Evolutionary conservation across 2,888 invertebrate genomes (phyloP), one percentile per base, ranked within the genome.

Genomic region (Lasioglossum zephyrum): DNA sequence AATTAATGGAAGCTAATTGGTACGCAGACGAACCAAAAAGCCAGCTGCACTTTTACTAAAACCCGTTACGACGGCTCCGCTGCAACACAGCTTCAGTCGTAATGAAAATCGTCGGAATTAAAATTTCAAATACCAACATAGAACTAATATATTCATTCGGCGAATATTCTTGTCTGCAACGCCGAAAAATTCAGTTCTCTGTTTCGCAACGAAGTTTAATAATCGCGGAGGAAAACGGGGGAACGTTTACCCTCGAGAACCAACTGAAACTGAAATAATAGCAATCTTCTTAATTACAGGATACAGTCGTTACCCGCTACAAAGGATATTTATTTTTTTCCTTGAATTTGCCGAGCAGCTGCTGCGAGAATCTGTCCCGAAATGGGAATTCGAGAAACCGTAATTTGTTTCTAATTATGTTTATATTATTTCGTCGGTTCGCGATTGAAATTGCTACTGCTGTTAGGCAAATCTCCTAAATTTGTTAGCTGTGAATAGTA

Each of bases 41-140:
- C 63, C 36, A 63, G 16, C 31, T 26, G 63, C 16, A 31, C 31
- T 31, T 63, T 63, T 31, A 63, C 18, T 63, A 18, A 63, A 63
- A 63, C 63, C 2, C 6, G 18, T 18, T 63, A 6, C 11, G n/a
- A 5, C 6, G 22, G 18, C 13, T 11, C 36, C 16, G 6, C 6
- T 9, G 41, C 18, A 57, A 69, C 44, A 16, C 31, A 70, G 36
- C 63, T 36, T n/a, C 31, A 36, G 36, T n/a, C 36, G 4, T 13
- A 47, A 75, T 53, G 70, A 80, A 69, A 76, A 80, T 80, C 31
- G 36, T n/a, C 36, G 2, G 36, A 70, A 75, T 53, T 69, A 80
- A 69, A 76, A 80, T 80, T 80, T 80, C 69, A 57, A 80, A 69
- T 80, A 57, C 69, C 41, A 69, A 69, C 69, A 39, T 22, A 39